phyloP scores from a whole-genome alignment of 1,140 invertebrate species.

The Aphis craccivora region DNA sequence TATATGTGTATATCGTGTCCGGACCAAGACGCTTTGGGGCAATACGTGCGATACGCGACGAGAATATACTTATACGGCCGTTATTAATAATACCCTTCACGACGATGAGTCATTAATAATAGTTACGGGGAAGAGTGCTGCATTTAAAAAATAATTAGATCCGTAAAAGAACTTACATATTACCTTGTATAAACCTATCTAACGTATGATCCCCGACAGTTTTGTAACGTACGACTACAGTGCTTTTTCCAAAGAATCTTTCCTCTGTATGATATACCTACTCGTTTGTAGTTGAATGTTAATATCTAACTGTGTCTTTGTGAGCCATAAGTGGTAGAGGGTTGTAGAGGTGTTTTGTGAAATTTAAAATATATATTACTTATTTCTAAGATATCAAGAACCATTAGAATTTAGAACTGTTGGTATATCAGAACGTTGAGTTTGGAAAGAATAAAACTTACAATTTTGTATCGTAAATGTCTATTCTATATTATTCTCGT shows the following conservation, averaged over 20 bases:
- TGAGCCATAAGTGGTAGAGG: neutral
- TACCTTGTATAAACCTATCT: neutral
- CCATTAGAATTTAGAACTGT: neutral
- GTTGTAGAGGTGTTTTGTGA: neutral
- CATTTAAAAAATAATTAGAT: constrained; percentile 22
- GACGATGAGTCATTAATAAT: constrained; percentile 45
- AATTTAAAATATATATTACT: neutral
- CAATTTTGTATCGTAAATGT: too few relatives aligned
- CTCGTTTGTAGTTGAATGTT: neutral
- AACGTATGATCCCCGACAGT: neutral
- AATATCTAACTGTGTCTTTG: neutral
- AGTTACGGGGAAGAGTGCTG: neutral
- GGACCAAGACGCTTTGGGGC: constrained; percentile 47
- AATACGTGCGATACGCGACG: constrained; percentile 28
- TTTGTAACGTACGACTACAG: neutral
- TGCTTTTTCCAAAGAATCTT: neutral
- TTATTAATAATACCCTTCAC: constrained; percentile 22
- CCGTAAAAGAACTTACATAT: neutral
- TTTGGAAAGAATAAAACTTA: too few relatives aligned
- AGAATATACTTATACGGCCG: constrained; percentile 5
- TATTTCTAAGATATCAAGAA: neutral
- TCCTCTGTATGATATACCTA: neutral
- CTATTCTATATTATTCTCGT: too few relatives aligned
- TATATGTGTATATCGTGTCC: neutral
- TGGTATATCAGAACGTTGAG: neutral